These are phyloP conservation scores for Shargacucullia verbasci DNA, from an alignment of 2,888 invertebrate species.

Conservation along the genomic window DNA sequence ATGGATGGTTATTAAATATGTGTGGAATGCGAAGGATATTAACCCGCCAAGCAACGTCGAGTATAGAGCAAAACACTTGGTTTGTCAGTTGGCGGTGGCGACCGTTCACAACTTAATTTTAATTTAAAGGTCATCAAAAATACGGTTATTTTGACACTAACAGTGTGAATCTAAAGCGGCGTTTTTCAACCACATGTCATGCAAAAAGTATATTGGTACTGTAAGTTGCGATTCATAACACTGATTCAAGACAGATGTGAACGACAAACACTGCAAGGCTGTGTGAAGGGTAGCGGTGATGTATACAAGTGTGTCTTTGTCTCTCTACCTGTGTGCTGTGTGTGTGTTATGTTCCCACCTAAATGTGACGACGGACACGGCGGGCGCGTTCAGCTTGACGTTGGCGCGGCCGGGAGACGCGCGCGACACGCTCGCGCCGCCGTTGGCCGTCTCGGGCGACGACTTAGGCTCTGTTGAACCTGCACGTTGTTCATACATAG, in stretches of 20 bases:
- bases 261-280: constrained; percentile 44
- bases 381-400: constrained; percentile 90
- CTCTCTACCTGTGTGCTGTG: constrained; percentile 91
- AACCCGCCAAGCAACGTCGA: too few species aligned
- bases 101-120: too few species aligned
- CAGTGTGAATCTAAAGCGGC: too few species aligned
- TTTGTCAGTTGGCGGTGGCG: too few species aligned
- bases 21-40: too few species aligned
- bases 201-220: neutral
- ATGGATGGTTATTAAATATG: too few species aligned
- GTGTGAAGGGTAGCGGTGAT: constrained; percentile 72
- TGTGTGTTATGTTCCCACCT: constrained; percentile 93
- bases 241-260: constrained; percentile 37
- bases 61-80: too few species aligned
- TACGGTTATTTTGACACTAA: too few species aligned
- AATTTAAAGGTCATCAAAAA: too few species aligned
- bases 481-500: too few species aligned
- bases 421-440: constrained; percentile 63
- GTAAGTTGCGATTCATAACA: constrained; percentile 8
- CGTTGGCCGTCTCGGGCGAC: constrained; percentile 60
- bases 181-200: too few species aligned
- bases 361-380: constrained; percentile 97
- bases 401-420: constrained; percentile 83
- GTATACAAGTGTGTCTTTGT: constrained; percentile 80
- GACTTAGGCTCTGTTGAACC: constrained; percentile 59